These are phyloP conservation scores for Arizona elegans DNA, from an alignment of 2,113 vertebrate species.

Conservation along the genomic window DNA sequence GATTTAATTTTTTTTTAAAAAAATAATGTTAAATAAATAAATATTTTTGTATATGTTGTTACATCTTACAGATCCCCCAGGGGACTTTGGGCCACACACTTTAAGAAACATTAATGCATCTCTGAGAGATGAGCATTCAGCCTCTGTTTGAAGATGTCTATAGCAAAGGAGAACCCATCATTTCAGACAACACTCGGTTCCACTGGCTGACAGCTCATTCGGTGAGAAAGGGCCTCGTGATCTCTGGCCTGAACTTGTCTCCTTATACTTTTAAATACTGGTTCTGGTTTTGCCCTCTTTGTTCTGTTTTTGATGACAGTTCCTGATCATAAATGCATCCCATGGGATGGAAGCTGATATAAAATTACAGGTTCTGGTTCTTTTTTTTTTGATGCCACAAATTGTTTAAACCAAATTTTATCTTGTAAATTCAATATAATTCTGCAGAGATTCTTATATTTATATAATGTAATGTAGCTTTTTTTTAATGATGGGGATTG, in stretches of 20 bases:
- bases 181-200: not conserved
- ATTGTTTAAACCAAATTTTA: not conserved
- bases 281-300: not conserved
- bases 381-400: not conserved
- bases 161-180: not conserved
- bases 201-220: not conserved
- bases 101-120: not conserved
- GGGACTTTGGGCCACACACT: not conserved
- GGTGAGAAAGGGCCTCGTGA: not conserved
- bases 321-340: not conserved
- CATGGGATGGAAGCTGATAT: not conserved
- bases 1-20: not conserved
- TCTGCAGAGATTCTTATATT: not conserved
- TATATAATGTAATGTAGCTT: not conserved
- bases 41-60: not conserved
- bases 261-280: not conserved
- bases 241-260: not conserved
- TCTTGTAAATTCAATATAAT: not conserved
- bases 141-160: not conserved
- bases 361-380: not conserved
- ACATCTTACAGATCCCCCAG: not conserved
- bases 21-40: not conserved
- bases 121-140: not conserved
- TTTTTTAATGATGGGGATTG: constrained; percentile 10
- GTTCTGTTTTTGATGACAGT: not conserved